Conservation (phyloP, 2,797 vertebrate genomes). For the Aphelocoma californica region DNA sequence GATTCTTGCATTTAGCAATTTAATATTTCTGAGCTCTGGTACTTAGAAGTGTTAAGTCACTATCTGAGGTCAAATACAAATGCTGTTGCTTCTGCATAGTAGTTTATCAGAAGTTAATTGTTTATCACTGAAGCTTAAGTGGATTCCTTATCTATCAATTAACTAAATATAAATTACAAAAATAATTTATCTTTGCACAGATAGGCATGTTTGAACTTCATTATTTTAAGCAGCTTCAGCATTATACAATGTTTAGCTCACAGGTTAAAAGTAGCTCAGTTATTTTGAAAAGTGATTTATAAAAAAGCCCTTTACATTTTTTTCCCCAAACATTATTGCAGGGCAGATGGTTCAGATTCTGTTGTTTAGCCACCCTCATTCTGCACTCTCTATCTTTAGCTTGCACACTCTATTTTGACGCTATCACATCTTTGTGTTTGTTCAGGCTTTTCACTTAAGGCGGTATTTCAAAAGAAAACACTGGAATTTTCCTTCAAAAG, state of each 20-base stretch:
- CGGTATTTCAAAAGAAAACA: constrained; percentile 67
- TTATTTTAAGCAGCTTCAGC: constrained; percentile 42
- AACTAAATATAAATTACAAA: constrained; percentile 55
- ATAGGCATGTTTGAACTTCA: constrained; percentile 43
- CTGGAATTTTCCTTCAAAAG: constrained; percentile 71
- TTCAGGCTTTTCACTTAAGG: constrained; percentile 70
- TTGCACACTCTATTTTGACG: constrained; percentile 43
- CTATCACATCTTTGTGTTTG: constrained; percentile 62
- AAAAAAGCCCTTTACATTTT: constrained; percentile 32
- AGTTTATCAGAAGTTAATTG: constrained; percentile 49
- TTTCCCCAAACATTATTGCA: constrained; percentile 49
- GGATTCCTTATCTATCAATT: constrained; percentile 54
- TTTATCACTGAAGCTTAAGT: constrained; percentile 20
- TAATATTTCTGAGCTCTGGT: background rate
- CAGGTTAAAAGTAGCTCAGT: constrained; percentile 44
- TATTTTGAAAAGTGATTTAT: constrained; percentile 46
- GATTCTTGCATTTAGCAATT: background rate
- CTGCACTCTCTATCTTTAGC: constrained; percentile 53
- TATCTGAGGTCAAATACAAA: constrained; percentile 35
- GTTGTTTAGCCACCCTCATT: constrained; percentile 51
- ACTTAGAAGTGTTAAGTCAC: background rate
- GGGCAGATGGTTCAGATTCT: constrained; percentile 58
- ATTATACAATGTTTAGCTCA: constrained; percentile 58
- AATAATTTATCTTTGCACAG: constrained; percentile 24
- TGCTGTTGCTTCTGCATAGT: constrained; percentile 1